phyloP scores from a whole-genome alignment of 2,797 vertebrate species.

The Allobates femoralis region DNA sequence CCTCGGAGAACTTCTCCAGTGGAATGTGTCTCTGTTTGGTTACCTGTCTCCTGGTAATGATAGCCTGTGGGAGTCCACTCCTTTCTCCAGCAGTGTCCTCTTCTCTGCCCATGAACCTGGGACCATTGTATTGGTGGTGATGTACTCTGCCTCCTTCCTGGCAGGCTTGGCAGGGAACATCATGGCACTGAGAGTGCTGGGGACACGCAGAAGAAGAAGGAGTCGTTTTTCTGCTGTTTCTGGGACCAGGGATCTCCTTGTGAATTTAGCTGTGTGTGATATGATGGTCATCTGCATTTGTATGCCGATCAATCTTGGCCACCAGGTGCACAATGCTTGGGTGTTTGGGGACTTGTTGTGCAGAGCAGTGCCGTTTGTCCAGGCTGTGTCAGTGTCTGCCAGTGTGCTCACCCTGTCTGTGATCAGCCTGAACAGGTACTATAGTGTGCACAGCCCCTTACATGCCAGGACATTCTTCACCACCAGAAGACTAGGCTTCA shows the following conservation, averaged over 20 bases:
- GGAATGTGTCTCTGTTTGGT: conserved; percentile 68
- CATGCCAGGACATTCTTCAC: conserved; percentile 73
- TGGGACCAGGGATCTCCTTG: conserved; percentile 72
- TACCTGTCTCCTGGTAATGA: conserved; percentile 62
- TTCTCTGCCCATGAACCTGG: conserved; percentile 73
- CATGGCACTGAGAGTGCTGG: conserved; percentile 72
- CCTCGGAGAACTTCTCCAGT: conserved; percentile 57
- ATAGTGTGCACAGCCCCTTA: conserved; percentile 74
- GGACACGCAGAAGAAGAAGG: conserved; percentile 62
- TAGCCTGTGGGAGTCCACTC: conserved; percentile 62
- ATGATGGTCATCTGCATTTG: conserved; percentile 77
- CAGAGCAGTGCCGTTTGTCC: conserved; percentile 74
- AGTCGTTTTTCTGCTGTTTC: conserved; percentile 68
- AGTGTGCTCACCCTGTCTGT: conserved; percentile 74
- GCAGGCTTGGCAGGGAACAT: conserved; percentile 72
- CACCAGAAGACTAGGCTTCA: conserved; percentile 65
- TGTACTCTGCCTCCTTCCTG: conserved; percentile 73
- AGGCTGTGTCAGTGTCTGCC: conserved; percentile 74
- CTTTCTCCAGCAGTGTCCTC: conserved; percentile 69
- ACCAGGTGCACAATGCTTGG: conserved; percentile 75
- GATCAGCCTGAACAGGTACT: conserved; percentile 75
- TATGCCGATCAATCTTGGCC: conserved; percentile 75
- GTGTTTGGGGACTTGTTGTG: conserved; percentile 75
- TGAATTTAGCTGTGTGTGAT: conserved; percentile 75
- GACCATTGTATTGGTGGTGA: conserved; percentile 72